Conservation (phyloP, 1,140 invertebrate genomes). For the Amyelois transitella region DNA sequence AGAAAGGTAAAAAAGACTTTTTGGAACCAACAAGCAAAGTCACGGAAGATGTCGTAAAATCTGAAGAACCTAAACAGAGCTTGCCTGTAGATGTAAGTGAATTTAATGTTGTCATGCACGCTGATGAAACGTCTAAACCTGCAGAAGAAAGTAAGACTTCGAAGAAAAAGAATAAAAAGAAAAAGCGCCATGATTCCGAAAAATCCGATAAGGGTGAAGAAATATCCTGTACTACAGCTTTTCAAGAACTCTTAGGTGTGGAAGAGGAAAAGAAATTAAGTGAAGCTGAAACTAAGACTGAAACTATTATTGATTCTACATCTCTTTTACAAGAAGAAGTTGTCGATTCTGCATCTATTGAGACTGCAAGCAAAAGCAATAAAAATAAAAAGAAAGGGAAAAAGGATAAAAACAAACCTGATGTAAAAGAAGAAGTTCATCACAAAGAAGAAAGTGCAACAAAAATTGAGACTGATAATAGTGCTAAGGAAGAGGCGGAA, state of each 20-base stretch:
- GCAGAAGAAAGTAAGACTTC: slow-evolving; percentile 14
- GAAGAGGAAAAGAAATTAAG: slow-evolving; percentile 10
- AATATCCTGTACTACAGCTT: slow-evolving; percentile 38
- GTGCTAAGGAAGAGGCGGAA: neutral
- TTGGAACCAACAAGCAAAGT: slow-evolving; percentile 3
- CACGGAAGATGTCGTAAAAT: slow-evolving; percentile 1
- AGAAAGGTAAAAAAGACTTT: slow-evolving; percentile 24
- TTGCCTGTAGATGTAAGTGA: neutral
- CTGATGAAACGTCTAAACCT: neutral
- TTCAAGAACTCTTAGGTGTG: slow-evolving; percentile 30
- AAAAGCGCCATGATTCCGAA: slow-evolving; percentile 51
- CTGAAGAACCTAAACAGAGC: neutral
- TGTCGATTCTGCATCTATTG: neutral
- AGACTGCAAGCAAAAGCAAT: neutral
- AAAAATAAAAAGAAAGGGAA: slow-evolving; percentile 8
- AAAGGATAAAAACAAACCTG: neutral
- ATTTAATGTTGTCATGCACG: neutral
- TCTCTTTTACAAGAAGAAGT: neutral
- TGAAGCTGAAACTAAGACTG: neutral
- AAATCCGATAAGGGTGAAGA: slow-evolving; percentile 46
- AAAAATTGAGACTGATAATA: neutral
- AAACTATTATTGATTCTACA: neutral
- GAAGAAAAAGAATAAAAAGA: slow-evolving; percentile 64
- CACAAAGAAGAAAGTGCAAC: neutral
- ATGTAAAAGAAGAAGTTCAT: neutral